A percentile compares a stretch with the other conserved stretches of the same genome.
These are phyloP conservation scores for Pterois miles DNA, from an alignment of 2,797 vertebrate genomes.

Conservation along the genomic window DNA sequence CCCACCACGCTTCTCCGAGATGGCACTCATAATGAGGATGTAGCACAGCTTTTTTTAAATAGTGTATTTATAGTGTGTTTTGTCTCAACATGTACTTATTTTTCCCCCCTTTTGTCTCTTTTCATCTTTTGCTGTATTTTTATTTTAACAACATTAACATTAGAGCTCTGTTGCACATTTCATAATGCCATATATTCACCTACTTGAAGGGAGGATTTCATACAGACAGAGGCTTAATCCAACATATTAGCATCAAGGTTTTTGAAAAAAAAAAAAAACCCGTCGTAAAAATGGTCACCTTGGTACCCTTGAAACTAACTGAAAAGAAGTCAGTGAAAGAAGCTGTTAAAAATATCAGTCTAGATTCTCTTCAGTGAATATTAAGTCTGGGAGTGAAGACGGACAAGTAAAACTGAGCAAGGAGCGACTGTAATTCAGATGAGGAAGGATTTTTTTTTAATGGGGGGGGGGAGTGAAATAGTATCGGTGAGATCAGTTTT, in stretches of 20 bases:
- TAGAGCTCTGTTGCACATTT: slow-evolving; percentile 29
- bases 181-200: slow-evolving; percentile 12
- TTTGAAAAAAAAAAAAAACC: slow-evolving; percentile 37
- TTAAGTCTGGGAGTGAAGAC: slow-evolving; percentile 50
- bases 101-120: slow-evolving; percentile 39
- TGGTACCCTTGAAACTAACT: slow-evolving; percentile 48
- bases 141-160: slow-evolving; percentile 18
- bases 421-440: slow-evolving; percentile 26
- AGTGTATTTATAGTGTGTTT: slow-evolving; percentile 81
- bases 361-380: slow-evolving; percentile 53
- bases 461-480: slow-evolving; percentile 36
- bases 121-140: slow-evolving; percentile 61
- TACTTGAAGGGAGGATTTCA: slow-evolving; percentile 38
- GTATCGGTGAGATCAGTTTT: slow-evolving; percentile 59
- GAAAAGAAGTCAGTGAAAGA: slow-evolving; percentile 39
- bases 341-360: slow-evolving; percentile 10
- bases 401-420: slow-evolving; percentile 31
- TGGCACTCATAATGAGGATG: slow-evolving; percentile 79
- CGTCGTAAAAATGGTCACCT: slow-evolving; percentile 45
- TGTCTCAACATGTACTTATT: slow-evolving; percentile 70
- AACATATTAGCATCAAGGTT: slow-evolving; percentile 52
- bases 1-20: slow-evolving; percentile 72
- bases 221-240: slow-evolving; percentile 42
- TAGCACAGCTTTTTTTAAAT: slow-evolving; percentile 69
- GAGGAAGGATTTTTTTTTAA: slow-evolving; percentile 31